phyloP scores from a whole-genome alignment of 2,113 vertebrate species.

The Oncorhynchus tshawytscha region DNA sequence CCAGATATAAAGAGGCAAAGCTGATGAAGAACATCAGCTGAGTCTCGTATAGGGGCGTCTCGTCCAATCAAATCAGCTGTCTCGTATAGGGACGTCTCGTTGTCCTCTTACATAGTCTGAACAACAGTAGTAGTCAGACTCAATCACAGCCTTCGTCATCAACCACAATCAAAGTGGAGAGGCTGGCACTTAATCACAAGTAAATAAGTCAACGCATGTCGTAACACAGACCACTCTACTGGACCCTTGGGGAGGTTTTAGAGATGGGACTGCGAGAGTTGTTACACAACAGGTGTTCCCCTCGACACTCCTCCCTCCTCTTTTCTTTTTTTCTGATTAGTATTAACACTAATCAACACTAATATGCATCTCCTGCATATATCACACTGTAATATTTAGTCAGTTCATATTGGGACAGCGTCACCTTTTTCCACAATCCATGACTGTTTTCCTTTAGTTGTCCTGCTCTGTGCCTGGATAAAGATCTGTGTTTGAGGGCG shows the following conservation, averaged over 20 bases:
- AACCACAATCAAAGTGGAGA: slow-evolving; percentile 52
- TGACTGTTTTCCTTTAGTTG: slow-evolving; percentile 32
- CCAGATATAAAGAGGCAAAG: slow-evolving; percentile 39
- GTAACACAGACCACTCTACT: neutral
- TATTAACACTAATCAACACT: neutral
- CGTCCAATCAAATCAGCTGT: neutral
- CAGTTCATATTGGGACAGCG: neutral
- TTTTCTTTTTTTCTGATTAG: neutral
- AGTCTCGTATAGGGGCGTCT: neutral
- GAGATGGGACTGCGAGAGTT: neutral
- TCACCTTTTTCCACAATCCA: neutral
- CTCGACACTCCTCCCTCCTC: neutral
- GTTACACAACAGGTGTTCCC: neutral
- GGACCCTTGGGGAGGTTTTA: neutral
- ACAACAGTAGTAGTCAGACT: neutral
- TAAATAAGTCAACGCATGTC: slow-evolving; percentile 40
- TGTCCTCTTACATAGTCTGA: neutral
- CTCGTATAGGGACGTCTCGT: neutral
- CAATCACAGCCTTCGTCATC: slow-evolving; percentile 15
- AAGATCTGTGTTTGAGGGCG: slow-evolving; percentile 52
- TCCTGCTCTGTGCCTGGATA: slow-evolving; percentile 39
- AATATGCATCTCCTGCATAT: neutral
- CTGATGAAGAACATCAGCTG: slow-evolving; percentile 5
- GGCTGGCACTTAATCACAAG: slow-evolving; percentile 53
- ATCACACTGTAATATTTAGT: neutral